phyloP scores from a whole-genome alignment of 2,113 vertebrate genomes.

The Malurus cyaneus region DNA sequence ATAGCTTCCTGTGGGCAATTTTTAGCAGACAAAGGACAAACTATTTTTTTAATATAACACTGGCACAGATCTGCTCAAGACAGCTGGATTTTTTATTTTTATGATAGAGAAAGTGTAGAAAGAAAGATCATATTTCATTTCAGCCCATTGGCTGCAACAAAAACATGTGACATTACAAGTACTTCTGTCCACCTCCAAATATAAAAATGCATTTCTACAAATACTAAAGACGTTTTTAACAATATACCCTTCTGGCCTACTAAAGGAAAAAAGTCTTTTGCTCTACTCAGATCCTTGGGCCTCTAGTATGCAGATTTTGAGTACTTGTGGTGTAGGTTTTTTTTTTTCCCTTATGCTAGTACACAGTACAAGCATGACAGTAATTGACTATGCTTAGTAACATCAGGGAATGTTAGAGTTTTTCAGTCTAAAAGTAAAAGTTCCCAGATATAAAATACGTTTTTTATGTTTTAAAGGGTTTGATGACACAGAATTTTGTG shows the following conservation, averaged over 20 bases:
- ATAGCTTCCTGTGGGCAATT: neutral
- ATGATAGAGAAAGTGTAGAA: neutral
- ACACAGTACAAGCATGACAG: neutral
- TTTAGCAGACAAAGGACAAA: neutral
- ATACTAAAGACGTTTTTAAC: accelerated
- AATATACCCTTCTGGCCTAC: neutral
- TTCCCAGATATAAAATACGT: neutral
- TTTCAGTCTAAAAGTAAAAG: neutral
- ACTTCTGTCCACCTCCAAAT: neutral
- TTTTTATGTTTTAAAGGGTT: neutral
- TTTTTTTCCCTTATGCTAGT: neutral
- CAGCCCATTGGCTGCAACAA: neutral
- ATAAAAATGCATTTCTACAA: neutral
- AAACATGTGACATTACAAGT: neutral
- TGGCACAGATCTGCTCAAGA: neutral
- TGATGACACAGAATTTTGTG: neutral
- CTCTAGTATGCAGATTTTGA: neutral
- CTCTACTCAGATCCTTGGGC: neutral
- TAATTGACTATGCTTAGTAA: neutral
- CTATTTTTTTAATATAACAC: neutral
- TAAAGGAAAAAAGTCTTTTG: neutral
- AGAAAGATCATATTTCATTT: neutral
- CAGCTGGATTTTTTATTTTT: neutral
- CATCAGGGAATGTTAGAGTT: neutral
- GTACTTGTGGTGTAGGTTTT: neutral